Evolutionary conservation across 1,140 invertebrate genomes (phyloP).

Genomic region (Philopotamus ludificatus): DNA sequence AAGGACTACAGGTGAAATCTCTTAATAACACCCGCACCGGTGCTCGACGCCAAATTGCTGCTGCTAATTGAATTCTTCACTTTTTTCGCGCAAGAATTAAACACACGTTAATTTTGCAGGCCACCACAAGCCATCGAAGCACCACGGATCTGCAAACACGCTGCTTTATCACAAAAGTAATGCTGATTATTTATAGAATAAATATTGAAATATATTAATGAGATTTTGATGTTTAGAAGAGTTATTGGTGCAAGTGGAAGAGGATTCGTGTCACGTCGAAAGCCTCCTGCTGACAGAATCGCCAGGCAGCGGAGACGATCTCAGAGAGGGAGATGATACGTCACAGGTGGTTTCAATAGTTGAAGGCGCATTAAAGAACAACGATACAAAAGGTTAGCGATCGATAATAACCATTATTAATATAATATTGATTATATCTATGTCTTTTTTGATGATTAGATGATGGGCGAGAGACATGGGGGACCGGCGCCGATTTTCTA

Average conservation of each 20-base stretch:
- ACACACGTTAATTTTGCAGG: no score
- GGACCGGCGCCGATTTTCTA: constrained; percentile 87
- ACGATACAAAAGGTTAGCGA: neutral
- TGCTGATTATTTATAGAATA: neutral
- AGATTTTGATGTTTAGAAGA: constrained; percentile 25
- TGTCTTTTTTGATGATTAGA: constrained; percentile 42
- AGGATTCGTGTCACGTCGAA: constrained; percentile 36
- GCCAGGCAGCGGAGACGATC: constrained; percentile 14
- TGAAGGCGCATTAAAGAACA: constrained; percentile 45
- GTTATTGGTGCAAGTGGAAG: constrained; percentile 38
- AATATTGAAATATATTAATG: neutral
- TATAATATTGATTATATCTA: neutral
- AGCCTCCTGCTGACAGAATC: constrained; percentile 31
- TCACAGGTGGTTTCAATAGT: constrained; percentile 38
- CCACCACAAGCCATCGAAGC: constrained; percentile 39
- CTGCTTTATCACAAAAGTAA: constrained; percentile 38
- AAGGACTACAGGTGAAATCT: constrained; percentile 1
- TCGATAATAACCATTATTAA: neutral
- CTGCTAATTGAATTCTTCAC: constrained; percentile 7
- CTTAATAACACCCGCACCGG: neutral
- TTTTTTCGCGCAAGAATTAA: neutral
- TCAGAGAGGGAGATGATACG: constrained; percentile 14
- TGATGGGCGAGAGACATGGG: constrained; percentile 79
- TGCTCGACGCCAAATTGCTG: neutral
- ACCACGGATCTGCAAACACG: constrained; percentile 38